Conservation (phyloP, 2,113 vertebrate genomes). For the Lamprotornis superbus region DNA sequence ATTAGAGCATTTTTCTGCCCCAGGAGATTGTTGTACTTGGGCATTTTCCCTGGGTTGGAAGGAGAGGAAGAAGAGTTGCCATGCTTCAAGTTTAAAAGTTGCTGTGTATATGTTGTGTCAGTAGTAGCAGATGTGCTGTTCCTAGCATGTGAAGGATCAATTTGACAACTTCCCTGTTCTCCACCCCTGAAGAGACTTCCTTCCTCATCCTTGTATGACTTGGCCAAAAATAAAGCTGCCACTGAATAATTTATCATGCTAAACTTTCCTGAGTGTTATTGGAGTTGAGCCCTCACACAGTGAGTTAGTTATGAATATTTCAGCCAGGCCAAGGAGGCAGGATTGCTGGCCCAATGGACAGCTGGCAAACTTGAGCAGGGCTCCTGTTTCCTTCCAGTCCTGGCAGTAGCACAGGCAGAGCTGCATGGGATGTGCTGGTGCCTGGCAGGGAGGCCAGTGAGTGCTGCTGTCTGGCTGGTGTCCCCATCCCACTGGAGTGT, state of each 20-base stretch:
- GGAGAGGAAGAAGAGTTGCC: background rate
- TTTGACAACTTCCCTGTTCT: background rate
- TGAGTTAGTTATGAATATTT: conserved; percentile 46
- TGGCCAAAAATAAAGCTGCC: conserved; percentile 42
- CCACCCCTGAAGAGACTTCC: background rate
- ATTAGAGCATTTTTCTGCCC: background rate
- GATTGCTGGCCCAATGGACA: background rate
- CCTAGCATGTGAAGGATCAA: background rate
- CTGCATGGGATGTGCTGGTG: background rate
- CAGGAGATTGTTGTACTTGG: background rate
- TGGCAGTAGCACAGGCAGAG: background rate
- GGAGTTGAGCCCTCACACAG: background rate
- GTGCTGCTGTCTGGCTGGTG: background rate
- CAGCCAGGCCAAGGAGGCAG: background rate
- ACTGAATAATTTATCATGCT: conserved; percentile 41
- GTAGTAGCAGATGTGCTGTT: background rate
- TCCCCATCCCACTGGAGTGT: background rate
- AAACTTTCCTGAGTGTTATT: conserved; percentile 50
- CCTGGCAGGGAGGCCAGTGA: background rate
- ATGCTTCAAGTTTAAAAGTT: background rate
- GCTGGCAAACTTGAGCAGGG: background rate
- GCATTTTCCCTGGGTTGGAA: background rate
- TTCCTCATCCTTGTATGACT: background rate
- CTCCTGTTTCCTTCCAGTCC: background rate
- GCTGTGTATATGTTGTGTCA: background rate